Percentiles rank a stretch among this genome's conserved stretches.
phyloP scores from a whole-genome alignment of 2,113 vertebrate species.

The Nycticorax nycticorax region DNA sequence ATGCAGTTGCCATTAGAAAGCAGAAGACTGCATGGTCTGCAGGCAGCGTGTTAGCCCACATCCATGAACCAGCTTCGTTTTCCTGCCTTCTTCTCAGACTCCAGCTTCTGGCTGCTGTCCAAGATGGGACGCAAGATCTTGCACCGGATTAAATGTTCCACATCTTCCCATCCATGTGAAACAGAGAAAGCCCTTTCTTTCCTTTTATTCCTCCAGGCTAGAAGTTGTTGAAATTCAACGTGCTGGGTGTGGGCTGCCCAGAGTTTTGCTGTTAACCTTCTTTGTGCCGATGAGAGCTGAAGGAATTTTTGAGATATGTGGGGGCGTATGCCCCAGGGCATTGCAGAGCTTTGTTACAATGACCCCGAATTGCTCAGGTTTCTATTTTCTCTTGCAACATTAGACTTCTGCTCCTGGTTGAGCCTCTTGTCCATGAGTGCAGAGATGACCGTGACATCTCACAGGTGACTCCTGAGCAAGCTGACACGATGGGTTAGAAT shows the following conservation, averaged over 20 bases:
- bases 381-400: neutral
- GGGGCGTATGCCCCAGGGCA: neutral
- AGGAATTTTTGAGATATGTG: neutral
- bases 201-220: neutral
- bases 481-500: neutral
- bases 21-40: rapidly evolving
- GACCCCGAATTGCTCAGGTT: neutral
- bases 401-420: neutral
- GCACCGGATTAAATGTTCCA: neutral
- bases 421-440: neutral
- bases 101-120: neutral
- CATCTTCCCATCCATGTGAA: neutral
- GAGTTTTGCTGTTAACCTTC: neutral
- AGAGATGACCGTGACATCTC: neutral
- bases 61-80: neutral
- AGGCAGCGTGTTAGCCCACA: neutral
- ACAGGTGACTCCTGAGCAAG: neutral
- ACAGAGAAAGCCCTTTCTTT: neutral
- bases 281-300: neutral
- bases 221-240: neutral
- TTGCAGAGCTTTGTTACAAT: neutral
- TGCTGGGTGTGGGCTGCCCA: neutral
- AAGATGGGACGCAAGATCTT: neutral
- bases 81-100: neutral
- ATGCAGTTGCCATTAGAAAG: neutral